Evolutionary conservation across 2,797 vertebrate species (phyloP).

Genomic region (Tokudaia tokunoshimensis): DNA sequence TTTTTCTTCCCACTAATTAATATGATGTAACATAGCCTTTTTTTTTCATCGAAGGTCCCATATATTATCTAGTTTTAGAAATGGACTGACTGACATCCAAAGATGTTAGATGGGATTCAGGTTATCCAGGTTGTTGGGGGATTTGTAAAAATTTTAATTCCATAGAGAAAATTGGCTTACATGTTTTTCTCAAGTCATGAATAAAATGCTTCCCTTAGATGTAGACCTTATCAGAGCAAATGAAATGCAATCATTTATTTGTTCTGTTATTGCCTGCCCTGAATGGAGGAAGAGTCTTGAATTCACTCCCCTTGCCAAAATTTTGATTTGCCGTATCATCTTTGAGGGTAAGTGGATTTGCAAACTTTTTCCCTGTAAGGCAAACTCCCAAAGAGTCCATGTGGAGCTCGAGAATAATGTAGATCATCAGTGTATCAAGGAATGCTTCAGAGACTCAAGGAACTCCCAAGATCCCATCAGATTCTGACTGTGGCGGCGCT

Average conservation of each 20-base stretch:
- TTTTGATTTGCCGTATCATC: neutral
- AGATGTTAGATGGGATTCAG: slow-evolving; percentile 63
- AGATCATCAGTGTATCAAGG: neutral
- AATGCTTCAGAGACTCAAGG: neutral
- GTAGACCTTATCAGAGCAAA: neutral
- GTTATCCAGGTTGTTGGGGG: neutral
- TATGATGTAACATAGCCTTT: slow-evolving; percentile 64
- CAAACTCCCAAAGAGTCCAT: neutral
- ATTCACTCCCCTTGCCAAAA: neutral
- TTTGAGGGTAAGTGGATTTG: neutral
- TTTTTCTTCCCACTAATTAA: slow-evolving; percentile 54
- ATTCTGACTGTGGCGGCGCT: neutral
- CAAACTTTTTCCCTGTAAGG: neutral
- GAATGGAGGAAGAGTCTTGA: neutral
- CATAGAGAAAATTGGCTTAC: slow-evolving; percentile 30
- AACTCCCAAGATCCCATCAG: neutral
- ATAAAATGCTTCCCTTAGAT: neutral
- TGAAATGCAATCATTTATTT: neutral
- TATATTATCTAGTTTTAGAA: slow-evolving; percentile 76
- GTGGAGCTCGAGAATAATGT: neutral
- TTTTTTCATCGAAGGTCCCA: slow-evolving; percentile 55
- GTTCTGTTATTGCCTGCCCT: neutral
- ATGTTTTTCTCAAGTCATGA: slow-evolving; percentile 63
- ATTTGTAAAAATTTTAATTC: slow-evolving; percentile 73
- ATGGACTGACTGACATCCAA: slow-evolving; percentile 70